Conservation (phyloP, 2,888 invertebrate species). For the Oligia fasciuncula region DNA sequence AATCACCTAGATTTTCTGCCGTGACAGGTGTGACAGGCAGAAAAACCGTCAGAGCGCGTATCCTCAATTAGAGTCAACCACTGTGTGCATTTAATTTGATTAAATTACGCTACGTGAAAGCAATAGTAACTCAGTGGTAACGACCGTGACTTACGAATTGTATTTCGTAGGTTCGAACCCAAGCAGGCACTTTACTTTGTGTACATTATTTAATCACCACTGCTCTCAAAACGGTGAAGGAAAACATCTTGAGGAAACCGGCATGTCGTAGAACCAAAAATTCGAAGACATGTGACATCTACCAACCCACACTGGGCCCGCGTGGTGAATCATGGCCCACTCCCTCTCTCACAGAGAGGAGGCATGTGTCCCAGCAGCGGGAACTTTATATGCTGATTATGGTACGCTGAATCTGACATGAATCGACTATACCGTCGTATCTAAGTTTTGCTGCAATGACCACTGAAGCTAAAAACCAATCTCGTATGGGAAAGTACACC, state of each 20-base stretch:
- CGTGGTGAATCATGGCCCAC: not conserved
- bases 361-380: not conserved
- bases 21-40: not conserved
- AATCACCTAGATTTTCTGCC: slow-evolving; percentile 13
- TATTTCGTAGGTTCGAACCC: not conserved
- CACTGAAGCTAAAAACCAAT: not conserved
- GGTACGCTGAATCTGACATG: not conserved
- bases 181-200: not conserved
- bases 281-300: not conserved
- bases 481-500: too few species aligned
- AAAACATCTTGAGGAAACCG: not conserved
- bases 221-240: not conserved
- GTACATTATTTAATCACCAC: too few species aligned
- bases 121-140: not conserved
- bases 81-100: slow-evolving; percentile 2
- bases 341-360: not conserved
- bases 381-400: not conserved
- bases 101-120: not conserved
- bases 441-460: not conserved
- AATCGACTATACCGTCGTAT: not conserved
- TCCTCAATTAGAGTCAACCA: slow-evolving; percentile 43
- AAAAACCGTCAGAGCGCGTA: slow-evolving; percentile 25
- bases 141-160: not conserved
- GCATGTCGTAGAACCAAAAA: too few species aligned
- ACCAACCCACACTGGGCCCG: not conserved